phyloP scores from a whole-genome alignment of 2,113 vertebrate genomes.

The Prionailurus bengalensis region DNA sequence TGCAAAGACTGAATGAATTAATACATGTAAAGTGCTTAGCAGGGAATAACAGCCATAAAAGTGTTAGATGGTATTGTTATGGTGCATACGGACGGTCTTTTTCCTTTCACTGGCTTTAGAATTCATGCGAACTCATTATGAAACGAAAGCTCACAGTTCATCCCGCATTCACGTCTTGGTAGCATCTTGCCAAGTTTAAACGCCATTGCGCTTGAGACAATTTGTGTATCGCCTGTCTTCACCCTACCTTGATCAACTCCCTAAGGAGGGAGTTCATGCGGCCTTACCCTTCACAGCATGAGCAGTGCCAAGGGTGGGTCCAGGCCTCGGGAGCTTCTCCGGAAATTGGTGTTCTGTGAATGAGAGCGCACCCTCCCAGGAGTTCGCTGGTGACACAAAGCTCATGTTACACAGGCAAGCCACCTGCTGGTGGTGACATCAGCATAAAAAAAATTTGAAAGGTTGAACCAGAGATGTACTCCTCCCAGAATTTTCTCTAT shows the following conservation, averaged over 20 bases:
- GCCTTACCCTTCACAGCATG: background rate
- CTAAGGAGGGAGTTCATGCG: background rate
- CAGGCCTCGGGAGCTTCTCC: background rate
- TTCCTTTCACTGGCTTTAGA: background rate
- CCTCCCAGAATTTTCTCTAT: conserved; percentile 23
- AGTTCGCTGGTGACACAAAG: background rate
- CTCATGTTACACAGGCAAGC: background rate
- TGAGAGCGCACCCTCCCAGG: background rate
- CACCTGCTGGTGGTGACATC: background rate
- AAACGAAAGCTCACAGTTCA: background rate
- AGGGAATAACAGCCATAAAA: background rate
- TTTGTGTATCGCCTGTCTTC: background rate
- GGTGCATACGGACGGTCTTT: background rate
- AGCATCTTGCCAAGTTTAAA: background rate
- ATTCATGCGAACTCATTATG: background rate
- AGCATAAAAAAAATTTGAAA: background rate
- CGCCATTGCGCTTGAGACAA: background rate
- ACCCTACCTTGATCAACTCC: rapidly evolving
- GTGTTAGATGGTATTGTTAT: background rate
- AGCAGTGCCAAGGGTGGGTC: background rate
- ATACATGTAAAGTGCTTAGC: background rate
- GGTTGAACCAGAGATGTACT: background rate
- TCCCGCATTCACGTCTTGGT: background rate
- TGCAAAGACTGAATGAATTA: background rate
- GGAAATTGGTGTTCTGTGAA: background rate